Conservation (phyloP, 37 sponge, comb jelly and placozoan species). For the Lycopodina hypogea region DNA sequence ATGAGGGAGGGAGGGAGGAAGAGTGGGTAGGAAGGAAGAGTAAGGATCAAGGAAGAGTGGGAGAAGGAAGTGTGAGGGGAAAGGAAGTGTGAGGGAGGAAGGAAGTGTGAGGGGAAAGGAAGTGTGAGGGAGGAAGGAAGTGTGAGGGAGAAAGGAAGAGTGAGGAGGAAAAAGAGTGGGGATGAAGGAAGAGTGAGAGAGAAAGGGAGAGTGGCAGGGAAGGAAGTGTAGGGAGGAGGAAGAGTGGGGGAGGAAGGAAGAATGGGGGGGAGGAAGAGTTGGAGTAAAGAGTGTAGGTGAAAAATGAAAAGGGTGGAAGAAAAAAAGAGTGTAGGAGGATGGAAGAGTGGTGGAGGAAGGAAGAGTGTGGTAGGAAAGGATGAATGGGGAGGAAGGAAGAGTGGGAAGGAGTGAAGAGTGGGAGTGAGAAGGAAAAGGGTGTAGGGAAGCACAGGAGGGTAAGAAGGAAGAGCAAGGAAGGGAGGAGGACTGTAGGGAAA, state of each 20-base stretch:
- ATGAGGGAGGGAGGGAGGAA: not conserved
- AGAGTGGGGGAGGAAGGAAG: not conserved
- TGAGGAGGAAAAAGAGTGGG: not conserved
- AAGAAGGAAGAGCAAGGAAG: too few species aligned
- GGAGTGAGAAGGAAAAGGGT: too few species aligned
- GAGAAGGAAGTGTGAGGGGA: not conserved
- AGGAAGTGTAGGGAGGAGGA: not conserved
- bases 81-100: not conserved
- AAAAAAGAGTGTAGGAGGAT: too few species aligned
- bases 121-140: conserved; percentile 2
- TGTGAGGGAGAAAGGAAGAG: not conserved
- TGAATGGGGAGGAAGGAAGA: too few species aligned
- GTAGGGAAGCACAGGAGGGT: too few species aligned
- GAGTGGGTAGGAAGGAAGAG: conserved; percentile 1
- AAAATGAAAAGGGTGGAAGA: too few species aligned
- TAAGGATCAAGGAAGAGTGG: not conserved
- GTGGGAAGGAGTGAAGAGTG: too few species aligned
- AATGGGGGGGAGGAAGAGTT: not conserved
- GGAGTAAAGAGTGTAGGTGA: not conserved
- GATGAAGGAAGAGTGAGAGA: not conserved
- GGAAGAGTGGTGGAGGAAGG: too few species aligned
- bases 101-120: not conserved
- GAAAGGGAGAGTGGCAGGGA: not conserved
- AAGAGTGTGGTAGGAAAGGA: too few species aligned
- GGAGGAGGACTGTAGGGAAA: too few species aligned